Base-by-base conservation (phyloP, 1,140 invertebrate species). In the Orius laevigatus region DNA sequence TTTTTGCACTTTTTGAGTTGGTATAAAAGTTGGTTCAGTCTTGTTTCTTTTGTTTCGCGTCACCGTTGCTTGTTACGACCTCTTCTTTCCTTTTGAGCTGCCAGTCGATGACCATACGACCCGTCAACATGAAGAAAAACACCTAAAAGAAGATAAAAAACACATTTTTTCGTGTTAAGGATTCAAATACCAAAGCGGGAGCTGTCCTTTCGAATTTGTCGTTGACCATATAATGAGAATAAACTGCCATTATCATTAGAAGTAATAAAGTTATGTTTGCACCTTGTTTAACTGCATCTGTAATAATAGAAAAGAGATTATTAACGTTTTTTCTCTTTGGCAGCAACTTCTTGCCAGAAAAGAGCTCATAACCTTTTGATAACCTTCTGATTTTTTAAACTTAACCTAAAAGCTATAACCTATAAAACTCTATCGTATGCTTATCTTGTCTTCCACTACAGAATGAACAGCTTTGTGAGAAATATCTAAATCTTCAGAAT, bases 71-170 rank as follows among this genome's bases (percentile, higher is more conserved):
- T 42, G 50, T 56, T 6, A 39, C 47, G 10, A 34, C 43, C 45
- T 54, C 57, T 46, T 62, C 57, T 59, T 68, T 63, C 34, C 68
- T 62, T 55, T 65, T 66, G 1, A 73, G 53, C 54, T 81, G 78
- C 60, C 70, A 75, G 49, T 78, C 75, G 42, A 85, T 79, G 11
- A 96, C 84, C 36, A 98, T 67, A 53, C 93, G 74, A 56, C 92
- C 93, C 40, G 76, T 79, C n/a, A 97, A 67, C 79, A 98, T 90
- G 57, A 96, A 87, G 58, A 90, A 84, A 65, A 98, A 96, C 11
- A 96, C 73, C 71, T 75, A 57, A 46, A 58, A 61, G 50, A 51
- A 20, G 54, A 55, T 19, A 33, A 16, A 46, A 40, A 40, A 40
- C n/a, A n/a, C n/a, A n/a, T n/a, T n/a, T n/a, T n/a, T n/a, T n/a